phyloP scores from a whole-genome alignment of 2,888 invertebrate genomes.

The Drosophila fungiperda region DNA sequence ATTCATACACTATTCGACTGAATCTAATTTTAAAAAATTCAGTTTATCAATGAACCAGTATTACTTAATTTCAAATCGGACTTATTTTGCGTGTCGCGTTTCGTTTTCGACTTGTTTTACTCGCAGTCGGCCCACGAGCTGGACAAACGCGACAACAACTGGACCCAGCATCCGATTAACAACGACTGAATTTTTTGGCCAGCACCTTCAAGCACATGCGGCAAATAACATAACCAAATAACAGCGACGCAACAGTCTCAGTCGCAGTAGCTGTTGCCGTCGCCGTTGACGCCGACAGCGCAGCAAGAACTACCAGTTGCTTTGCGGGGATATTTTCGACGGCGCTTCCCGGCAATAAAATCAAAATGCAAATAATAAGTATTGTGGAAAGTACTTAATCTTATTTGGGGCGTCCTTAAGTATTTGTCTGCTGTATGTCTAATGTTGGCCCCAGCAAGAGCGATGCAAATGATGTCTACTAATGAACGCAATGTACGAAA shows the following conservation, averaged over 20 bases:
- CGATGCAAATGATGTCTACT: conserved; percentile 41
- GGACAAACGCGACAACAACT: conserved; percentile 69
- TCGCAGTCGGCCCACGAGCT: conserved; percentile 55
- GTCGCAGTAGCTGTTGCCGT: conserved; percentile 11
- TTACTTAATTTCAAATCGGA: conserved; percentile 23
- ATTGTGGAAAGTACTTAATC: conserved; percentile 71
- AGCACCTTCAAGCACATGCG: conserved; percentile 38
- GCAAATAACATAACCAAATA: conserved; percentile 45
- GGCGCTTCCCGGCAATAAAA: conserved; percentile 31
- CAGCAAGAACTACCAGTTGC: conserved; percentile 75
- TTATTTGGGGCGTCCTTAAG: conserved; percentile 70
- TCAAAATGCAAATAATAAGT: conserved; percentile 71
- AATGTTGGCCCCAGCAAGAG: conserved; percentile 32
- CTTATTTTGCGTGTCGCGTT: conserved; percentile 25
- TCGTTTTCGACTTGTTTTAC: conserved; percentile 29
- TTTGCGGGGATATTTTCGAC: conserved; percentile 42
- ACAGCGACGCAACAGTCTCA: conserved; percentile 67
- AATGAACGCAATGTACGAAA: conserved; percentile 7
- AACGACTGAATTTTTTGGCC: conserved; percentile 68
- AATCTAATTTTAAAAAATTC: neutral
- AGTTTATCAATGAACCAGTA: neutral
- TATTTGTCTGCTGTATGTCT: conserved; percentile 19
- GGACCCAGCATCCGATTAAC: conserved; percentile 72
- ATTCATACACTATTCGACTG: neutral
- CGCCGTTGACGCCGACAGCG: conserved; percentile 27